Base-by-base conservation (phyloP, 2,113 vertebrate genomes). In the Macquaria australasica region DNA sequence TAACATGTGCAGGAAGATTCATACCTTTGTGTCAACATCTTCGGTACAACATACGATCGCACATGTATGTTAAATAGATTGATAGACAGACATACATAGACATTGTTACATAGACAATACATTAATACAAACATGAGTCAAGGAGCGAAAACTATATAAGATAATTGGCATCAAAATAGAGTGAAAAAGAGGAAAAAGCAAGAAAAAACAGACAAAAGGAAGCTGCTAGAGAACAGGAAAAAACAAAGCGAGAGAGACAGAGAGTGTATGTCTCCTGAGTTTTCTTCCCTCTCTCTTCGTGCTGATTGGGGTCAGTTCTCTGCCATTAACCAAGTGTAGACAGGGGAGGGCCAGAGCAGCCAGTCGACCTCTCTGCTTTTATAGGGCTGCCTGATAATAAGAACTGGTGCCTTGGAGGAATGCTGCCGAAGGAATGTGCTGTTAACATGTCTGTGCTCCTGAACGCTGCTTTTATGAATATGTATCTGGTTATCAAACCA, bases 361-460 rank as follows among this genome's bases (percentile, higher is more conserved):
- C 75, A 25, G 86, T 43, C 58, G 58, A 77, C 90, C 85, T 79
- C 85, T 82, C 48, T n/a, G 75, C 89, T 91, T 93, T 91, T 87
- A 91, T 72, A 84, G 72, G 88, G 84, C 84, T 77, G 89, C 23
- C 81, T 88, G 93, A 92, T 93, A 93, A 93, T 91, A 89, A 92
- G 88, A 81, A 39, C 88, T 76, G 86, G 91, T 91, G 93, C 93
- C 93, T 86, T 58, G 8, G 67, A 91, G 93, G 93, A 94, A 94
- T 93, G 90, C 88, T 67, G 83, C 71, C 6, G 51, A 14, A 74
- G 85, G 89, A 94, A 90, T 87, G 84, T 31, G 64, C 88, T 15
- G 59, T 71, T 58, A 74, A 85, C 63, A 37, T 59, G 88, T 88
- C 91, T 89, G 83, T 11, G 23, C 56, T 84, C 25, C 80, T 77